Evolutionary conservation across 1,140 invertebrate genomes (phyloP), one percentile per base, ranked within the genome.

Genomic region (Dufourea novaeangliae): DNA sequence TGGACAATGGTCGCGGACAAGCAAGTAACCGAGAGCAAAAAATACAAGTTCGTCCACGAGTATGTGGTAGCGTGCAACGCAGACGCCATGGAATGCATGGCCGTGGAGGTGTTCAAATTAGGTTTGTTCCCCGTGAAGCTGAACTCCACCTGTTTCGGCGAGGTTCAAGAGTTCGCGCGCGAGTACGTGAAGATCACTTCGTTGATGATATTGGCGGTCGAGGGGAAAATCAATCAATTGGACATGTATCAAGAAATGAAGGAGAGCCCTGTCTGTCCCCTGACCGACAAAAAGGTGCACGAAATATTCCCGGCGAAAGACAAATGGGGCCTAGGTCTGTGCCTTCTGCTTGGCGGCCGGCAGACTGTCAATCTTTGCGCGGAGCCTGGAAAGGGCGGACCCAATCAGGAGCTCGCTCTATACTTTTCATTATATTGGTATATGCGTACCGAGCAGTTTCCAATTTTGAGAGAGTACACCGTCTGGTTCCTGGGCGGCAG

Each of bases 351-450:
- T 12, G 95, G 95, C 17, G 95, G 95, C 14, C 94, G 95, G 88
- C 94, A 94, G 0, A 94, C 93, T 4, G 94, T 95, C 5, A 88
- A 90, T 41, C 63, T 80, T 25, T 92, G 94, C 4, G 79, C 64
- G 12, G 88, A 92, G 5, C 90, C 66, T 8, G 93, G 94, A 22
- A 88, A 82, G 68, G 95, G 95, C 46, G 95, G 95, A n/a, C 90
- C 95, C 14, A 96, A 95, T 91, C 95, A 95, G 86, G 95, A 96
- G 89, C 89, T 96, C 81, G 94, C 92, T 10, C 85, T 96, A 2
- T 89, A 93, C 27, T 93, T 91, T 82, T 91, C 90, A n/a, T 70
- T 94, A 20, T 83, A 90, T 74, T 83, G 94, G 86, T 78, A 91
- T 20, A 66, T 91, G 29, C 79, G 77, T 67, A 80, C 70, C 2